Evolutionary conservation across 2,797 vertebrate genomes (phyloP).

Genomic region (Platyrinchus mystaceus): DNA sequence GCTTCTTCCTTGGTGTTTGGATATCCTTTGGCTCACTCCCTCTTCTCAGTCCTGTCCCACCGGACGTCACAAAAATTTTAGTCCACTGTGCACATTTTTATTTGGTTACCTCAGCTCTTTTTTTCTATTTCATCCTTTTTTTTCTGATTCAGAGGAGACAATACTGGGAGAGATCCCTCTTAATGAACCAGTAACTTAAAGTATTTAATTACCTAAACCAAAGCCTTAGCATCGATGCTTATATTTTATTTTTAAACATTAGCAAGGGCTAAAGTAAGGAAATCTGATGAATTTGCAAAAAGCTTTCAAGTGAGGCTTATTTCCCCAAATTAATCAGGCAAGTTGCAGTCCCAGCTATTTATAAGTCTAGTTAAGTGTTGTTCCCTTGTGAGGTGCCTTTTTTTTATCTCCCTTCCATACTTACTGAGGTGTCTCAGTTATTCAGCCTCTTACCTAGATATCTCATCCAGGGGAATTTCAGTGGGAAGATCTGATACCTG

Average conservation of each 20-base stretch:
- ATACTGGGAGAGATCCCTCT: not conserved
- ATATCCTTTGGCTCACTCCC: not conserved
- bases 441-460: constrained; percentile 70
- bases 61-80: not conserved
- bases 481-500: constrained; percentile 62
- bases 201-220: constrained; percentile 66
- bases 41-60: not conserved
- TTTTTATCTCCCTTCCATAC: not conserved
- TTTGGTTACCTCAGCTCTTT: not conserved
- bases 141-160: not conserved
- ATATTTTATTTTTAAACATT: constrained; percentile 54
- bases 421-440: constrained; percentile 54
- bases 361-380: constrained; percentile 74
- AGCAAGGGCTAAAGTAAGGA: constrained; percentile 22
- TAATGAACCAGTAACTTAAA: constrained; percentile 46
- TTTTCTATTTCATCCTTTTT: not conserved
- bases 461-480: constrained; percentile 57
- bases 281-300: constrained; percentile 66
- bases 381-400: constrained; percentile 52
- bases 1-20: not conserved
- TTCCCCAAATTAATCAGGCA: constrained; percentile 71
- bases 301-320: constrained; percentile 46
- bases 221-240: constrained; percentile 29
- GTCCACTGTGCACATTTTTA: not conserved
- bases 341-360: constrained; percentile 68